Evolutionary conservation across 2,797 vertebrate species (phyloP), one percentile per base, ranked within the genome.

Genomic region (Poeciliopsis turneri): DNA sequence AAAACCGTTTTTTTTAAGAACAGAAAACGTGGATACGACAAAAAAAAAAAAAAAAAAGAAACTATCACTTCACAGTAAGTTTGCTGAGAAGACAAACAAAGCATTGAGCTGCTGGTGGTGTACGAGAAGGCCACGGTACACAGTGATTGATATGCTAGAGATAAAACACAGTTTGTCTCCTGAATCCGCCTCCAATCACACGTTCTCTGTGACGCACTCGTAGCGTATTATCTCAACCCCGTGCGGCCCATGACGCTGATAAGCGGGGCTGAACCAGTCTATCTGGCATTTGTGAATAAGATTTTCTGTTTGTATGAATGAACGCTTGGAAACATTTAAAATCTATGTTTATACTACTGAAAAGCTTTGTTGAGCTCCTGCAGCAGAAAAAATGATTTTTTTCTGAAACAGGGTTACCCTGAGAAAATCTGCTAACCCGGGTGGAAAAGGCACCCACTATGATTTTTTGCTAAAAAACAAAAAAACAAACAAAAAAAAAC

Each of bases 41-140:
- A 73, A 86, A 84, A 79, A 73, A 73, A 86, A 84, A 79, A 73
- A 73, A 33, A 80, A 73, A 74, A 79, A 86, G 79, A 80, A 68
- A 77, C 83, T 79, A 43, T 43, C 39, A 87, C 86, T 88, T 92
- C 87, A 87, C 79, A 87, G 82, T 5, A 9, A 72, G 80, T 80
- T 75, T 86, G 89, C 89, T 90, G 88, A 89, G 79, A 91, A 87
- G 90, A 91, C 92, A 94, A 93, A 92, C 89, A 91, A 82, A 49
- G 84, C 41, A 53, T 28, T 70, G 76, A 36, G 82, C 76, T 82
- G 85, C 53, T 20, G 72, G 78, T n/a, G 79, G 75, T 83, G 87
- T 78, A 80, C 51, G 43, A 53, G 0, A 78, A 83, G 88, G 84
- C 82, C 86, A 78, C 81, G n/a, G 74, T 47, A 87, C 86, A 76